phyloP scores from a whole-genome alignment of 2,888 invertebrate species.

The Phrixothrix hirtus region DNA sequence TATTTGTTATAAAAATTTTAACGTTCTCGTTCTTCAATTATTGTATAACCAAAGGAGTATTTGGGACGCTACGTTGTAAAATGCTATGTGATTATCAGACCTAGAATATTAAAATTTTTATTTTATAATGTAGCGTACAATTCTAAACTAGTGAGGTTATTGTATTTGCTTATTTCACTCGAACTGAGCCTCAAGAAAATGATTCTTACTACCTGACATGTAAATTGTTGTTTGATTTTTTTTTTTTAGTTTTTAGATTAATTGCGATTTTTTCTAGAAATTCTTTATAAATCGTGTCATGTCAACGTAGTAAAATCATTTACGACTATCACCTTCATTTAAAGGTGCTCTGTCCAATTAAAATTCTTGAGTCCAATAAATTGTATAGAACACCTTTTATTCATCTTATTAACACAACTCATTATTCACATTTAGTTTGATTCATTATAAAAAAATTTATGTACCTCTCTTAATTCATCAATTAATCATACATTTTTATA shows the following conservation, averaged over 20 bases:
- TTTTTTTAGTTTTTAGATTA: too few relatives aligned
- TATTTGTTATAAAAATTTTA: slow-evolving; percentile 18
- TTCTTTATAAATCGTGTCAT: slow-evolving; percentile 3
- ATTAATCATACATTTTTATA: slow-evolving; percentile 31
- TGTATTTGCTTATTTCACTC: slow-evolving; percentile 45
- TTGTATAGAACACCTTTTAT: slow-evolving; percentile 29
- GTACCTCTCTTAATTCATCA: slow-evolving; percentile 18
- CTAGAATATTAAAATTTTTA: slow-evolving; percentile 30
- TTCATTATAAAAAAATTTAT: slow-evolving; percentile 17
- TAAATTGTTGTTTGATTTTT: slow-evolving; percentile 5
- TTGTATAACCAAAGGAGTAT: slow-evolving; percentile 27
- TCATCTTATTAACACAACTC: slow-evolving; percentile 21
- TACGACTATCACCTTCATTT: slow-evolving; percentile 23
- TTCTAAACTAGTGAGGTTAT: slow-evolving; percentile 41
- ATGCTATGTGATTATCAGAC: slow-evolving; percentile 26
- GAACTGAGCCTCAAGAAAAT: slow-evolving; percentile 35
- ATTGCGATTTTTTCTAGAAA: slow-evolving; percentile 5
- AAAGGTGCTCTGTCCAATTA: slow-evolving; percentile 31
- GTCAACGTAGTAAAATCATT: slow-evolving; percentile 16
- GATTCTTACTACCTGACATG: slow-evolving; percentile 17
- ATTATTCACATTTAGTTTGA: slow-evolving; percentile 20
- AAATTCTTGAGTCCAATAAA: slow-evolving; percentile 26
- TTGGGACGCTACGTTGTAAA: slow-evolving; percentile 30
- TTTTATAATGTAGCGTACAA: slow-evolving; percentile 41
- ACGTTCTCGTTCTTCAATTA: slow-evolving; percentile 14